Conservation (phyloP, 1,140 invertebrate species). For the Mycetomoellerius zeteki region DNA sequence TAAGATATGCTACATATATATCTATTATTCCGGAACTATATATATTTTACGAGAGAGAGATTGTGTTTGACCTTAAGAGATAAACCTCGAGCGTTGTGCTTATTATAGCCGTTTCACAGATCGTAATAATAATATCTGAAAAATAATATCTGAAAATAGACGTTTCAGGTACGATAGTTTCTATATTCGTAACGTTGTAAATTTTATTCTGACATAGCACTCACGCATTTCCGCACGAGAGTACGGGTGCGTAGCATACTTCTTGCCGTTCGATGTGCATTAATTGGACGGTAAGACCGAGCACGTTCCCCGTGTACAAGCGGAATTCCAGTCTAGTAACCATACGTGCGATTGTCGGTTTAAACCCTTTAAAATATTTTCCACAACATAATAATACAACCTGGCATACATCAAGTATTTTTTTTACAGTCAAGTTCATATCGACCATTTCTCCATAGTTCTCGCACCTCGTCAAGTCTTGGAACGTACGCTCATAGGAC, state of each 20-base stretch:
- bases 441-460: not conserved
- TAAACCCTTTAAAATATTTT: slow-evolving; percentile 70
- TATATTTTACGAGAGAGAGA: slow-evolving; percentile 15
- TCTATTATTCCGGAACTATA: not conserved
- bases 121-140: not conserved
- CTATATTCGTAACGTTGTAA: not conserved
- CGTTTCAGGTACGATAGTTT: not conserved
- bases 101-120: slow-evolving; percentile 7
- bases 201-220: not conserved
- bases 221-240: slow-evolving; percentile 38
- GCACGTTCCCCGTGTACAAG: slow-evolving; percentile 60
- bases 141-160: slow-evolving; percentile 25
- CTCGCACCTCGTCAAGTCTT: not conserved
- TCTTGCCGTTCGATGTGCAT: slow-evolving; percentile 72
- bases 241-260: slow-evolving; percentile 45
- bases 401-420: not conserved
- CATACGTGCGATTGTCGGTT: slow-evolving; percentile 71
- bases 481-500: not conserved
- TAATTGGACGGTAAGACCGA: slow-evolving; percentile 74
- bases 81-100: slow-evolving; percentile 10
- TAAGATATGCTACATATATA: not conserved
- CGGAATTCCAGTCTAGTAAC: slow-evolving; percentile 82
- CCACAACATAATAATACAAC: slow-evolving; percentile 36
- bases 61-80: slow-evolving; percentile 38
- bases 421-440: not conserved